phyloP scores from a whole-genome alignment of 2,113 vertebrate species.

The pig (Sus scrofa) region T2T-Sscrofa CM000824.6:163058501-163059000 shows the following conservation, averaged over 20 bases:
- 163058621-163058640: neutral
- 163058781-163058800: neutral
- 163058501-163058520: neutral
- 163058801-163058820: neutral
- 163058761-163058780: slow-evolving; percentile 1
- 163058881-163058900: slow-evolving; percentile 39
- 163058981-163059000: neutral
- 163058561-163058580: neutral
- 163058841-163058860: neutral
- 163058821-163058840: neutral
- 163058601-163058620: neutral
- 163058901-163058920: slow-evolving; percentile 61
- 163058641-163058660: neutral
- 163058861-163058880: neutral
- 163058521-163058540: neutral
- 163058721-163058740: neutral
- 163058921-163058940: slow-evolving; percentile 53
- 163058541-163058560: neutral
- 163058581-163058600: neutral
- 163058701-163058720: neutral
- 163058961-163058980: neutral
- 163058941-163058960: slow-evolving; percentile 49
- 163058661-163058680: neutral
- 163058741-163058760: neutral
- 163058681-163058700: neutral